Base-by-base conservation (phyloP, 2,888 invertebrate genomes). In the Macroteleia sp. region DNA sequence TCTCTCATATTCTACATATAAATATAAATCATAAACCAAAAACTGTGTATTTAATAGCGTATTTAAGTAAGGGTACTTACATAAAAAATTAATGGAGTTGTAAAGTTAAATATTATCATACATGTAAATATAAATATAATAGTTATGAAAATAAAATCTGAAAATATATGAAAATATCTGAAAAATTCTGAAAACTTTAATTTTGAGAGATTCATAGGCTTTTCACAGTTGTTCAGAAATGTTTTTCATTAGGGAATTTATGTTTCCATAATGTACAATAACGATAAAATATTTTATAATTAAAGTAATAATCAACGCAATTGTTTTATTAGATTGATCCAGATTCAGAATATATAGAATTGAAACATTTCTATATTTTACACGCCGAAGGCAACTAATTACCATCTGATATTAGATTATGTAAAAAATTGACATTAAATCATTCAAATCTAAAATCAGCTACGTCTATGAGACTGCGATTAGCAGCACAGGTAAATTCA, bases 31-130 rank as follows among this genome's bases (percentile, higher is more conserved):
- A 12, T 46, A 22, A 20, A 46, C 32, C 20, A 30, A 61, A 61
- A 61, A 61, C 16, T 22, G 46, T 36, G 54, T 67, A 44, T 56
- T 67, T 16, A 46, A 54, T 67, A 28, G 39, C 19, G 30, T 28
- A 46, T 4, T 19, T 56, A 52, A 56, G 10, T 22, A 59, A 59
- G 12, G 34, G 34, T 69, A 59, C 57, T 69, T 50, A 69, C 3
- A 22, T 34, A 34, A 48, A 54, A 59, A 69, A 34, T 59, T 69
- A 59, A 59, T 50, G 36, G 34, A 59, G 52, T 57, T 48, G 12
- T 6, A 52, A 14, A 48, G 6, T n/a, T 2, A 32, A 42, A 32
- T 61, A 36, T 25, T 48, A 25, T 39, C 22, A 17, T 17, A 22
- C 30, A 39, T 50, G n/a, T n/a, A n/a, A n/a, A n/a, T n/a, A n/a